These are phyloP conservation scores for Lasioglossum oenotherae DNA, from an alignment of 2,888 invertebrate genomes.

Conservation along the genomic window DNA sequence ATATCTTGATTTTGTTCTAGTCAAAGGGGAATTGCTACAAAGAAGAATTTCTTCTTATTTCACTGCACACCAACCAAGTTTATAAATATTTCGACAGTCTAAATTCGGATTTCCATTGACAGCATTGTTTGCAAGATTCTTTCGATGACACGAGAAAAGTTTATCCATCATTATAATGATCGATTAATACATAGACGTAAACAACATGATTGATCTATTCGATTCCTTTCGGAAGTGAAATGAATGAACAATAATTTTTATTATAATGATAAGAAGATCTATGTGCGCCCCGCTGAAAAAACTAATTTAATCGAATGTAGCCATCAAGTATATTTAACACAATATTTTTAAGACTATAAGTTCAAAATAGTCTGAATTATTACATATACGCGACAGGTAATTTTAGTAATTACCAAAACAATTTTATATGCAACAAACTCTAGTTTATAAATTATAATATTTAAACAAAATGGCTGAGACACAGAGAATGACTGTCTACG, in stretches of 20 bases:
- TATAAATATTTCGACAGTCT: constrained; percentile 48
- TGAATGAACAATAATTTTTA: constrained; percentile 9
- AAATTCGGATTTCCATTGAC: constrained; percentile 32
- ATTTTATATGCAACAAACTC: constrained; percentile 37
- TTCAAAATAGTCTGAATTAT: constrained; percentile 25
- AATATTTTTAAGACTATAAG: constrained; percentile 22
- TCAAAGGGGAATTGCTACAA: constrained; percentile 44
- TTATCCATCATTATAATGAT: constrained; percentile 32
- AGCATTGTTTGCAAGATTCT: constrained; percentile 15
- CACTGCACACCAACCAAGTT: constrained; percentile 34
- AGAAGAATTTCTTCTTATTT: constrained; percentile 52
- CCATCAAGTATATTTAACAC: constrained; percentile 24
- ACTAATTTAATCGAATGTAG: constrained; percentile 34
- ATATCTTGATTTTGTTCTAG: constrained; percentile 47
- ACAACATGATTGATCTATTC: constrained; percentile 20
- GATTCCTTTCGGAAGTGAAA: constrained; percentile 22
- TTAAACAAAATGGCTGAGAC: constrained; percentile 88
- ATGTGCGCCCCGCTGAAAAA: constrained; percentile 28
- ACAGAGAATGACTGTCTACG: constrained; percentile 89
- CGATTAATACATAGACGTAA: constrained; percentile 14
- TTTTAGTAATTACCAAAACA: constrained; percentile 26
- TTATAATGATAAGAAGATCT: constrained; percentile 29
- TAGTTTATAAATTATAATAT: constrained; percentile 43
- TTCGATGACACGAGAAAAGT: not conserved
- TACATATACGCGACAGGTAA: constrained; percentile 19